Percentiles rank a stretch among this genome's conserved stretches.
These are phyloP conservation scores for Cephonodes hylas DNA, from an alignment of 2,888 invertebrate genomes.

Conservation along the genomic window DNA sequence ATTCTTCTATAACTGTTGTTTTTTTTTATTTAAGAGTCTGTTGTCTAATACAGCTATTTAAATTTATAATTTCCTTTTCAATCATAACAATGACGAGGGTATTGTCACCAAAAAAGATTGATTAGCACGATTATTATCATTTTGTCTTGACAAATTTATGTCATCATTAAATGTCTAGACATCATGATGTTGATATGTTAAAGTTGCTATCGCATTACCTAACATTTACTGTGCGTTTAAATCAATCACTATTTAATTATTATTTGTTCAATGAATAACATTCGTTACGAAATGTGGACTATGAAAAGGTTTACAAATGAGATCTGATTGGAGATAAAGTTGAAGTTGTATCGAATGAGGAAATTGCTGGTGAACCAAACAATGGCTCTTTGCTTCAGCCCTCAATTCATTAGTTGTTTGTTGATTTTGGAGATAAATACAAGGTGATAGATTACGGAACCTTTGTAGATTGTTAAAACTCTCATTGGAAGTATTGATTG, in stretches of 20 bases:
- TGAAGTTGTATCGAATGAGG: background rate
- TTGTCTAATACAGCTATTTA: too few species aligned
- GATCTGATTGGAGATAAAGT: background rate
- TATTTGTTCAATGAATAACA: background rate
- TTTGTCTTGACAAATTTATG: too few species aligned
- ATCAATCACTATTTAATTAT: background rate
- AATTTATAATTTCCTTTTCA: too few species aligned
- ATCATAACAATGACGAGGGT: too few species aligned
- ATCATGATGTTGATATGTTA: too few species aligned
- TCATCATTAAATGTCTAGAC: too few species aligned
- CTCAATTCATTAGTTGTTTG: background rate
- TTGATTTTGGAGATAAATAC: background rate
- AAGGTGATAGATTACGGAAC: conserved; percentile 8
- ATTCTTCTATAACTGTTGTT: too few species aligned
- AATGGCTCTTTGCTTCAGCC: background rate
- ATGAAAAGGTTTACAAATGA: background rate
- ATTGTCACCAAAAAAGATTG: too few species aligned
- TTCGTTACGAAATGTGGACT: background rate
- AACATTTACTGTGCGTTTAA: background rate
- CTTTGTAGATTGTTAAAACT: background rate
- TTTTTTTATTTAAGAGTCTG: too few species aligned
- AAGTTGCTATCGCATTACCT: too few species aligned
- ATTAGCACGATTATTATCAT: too few species aligned
- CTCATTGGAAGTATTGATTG: background rate
- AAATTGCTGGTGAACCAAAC: background rate